phyloP scores from a whole-genome alignment of 2,888 invertebrate genomes.

The Ischnus inquisitorius region DNA sequence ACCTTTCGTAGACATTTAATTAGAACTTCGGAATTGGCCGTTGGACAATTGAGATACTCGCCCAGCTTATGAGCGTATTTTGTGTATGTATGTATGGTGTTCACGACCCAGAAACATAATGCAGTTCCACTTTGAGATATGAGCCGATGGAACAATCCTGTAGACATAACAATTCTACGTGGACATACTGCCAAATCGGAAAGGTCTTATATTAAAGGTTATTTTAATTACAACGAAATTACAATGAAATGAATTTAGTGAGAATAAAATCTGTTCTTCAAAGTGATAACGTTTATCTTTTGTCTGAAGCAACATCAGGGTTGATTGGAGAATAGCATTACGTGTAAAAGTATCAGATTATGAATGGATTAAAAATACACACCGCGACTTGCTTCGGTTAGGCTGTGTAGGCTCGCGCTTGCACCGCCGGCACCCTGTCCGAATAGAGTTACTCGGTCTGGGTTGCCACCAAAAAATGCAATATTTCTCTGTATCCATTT shows the following conservation, averaged over 20 bases:
- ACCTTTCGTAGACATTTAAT: slow-evolving; percentile 65
- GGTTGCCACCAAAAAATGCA: slow-evolving; percentile 64
- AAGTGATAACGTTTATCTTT: not conserved
- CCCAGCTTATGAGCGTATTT: slow-evolving; percentile 51
- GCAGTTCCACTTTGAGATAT: slow-evolving; percentile 69
- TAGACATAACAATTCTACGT: not conserved
- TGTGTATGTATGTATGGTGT: slow-evolving; percentile 19
- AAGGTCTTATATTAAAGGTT: too few species aligned
- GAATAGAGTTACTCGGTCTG: slow-evolving; percentile 63
- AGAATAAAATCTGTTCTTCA: not conserved
- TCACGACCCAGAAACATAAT: slow-evolving; percentile 36
- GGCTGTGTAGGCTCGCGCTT: slow-evolving; percentile 55
- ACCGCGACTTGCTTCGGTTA: slow-evolving; percentile 54
- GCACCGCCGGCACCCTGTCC: slow-evolving; percentile 67
- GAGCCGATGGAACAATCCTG: slow-evolving; percentile 68
- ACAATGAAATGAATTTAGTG: too few species aligned
- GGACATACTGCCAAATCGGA: not conserved
- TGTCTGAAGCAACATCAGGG: not conserved
- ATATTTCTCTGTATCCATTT: slow-evolving; percentile 70
- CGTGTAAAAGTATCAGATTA: not conserved
- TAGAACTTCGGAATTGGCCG: slow-evolving; percentile 47
- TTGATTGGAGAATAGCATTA: not conserved
- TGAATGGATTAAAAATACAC: not conserved
- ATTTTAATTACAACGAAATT: too few species aligned
- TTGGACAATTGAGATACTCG: slow-evolving; percentile 51